Conservation (phyloP, 2,113 vertebrate species). For the Haliaeetus leucogaster region DNA sequence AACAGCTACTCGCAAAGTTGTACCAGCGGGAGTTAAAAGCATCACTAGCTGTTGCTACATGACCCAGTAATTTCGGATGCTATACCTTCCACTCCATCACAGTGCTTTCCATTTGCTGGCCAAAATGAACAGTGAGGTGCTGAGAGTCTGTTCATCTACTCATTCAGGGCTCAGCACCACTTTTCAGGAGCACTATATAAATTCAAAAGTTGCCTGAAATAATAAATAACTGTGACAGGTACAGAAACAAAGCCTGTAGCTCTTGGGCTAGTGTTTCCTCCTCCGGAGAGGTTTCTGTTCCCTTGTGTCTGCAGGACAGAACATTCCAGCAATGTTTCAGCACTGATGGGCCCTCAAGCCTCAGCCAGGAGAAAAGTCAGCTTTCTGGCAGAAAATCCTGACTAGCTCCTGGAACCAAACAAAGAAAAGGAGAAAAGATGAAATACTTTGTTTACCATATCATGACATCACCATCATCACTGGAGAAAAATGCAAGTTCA, state of each 20-base stretch:
- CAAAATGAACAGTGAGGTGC: conserved; percentile 4
- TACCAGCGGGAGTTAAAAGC: not conserved
- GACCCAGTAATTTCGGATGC: not conserved
- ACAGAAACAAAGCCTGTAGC: conserved; percentile 46
- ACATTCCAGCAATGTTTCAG: conserved; percentile 56
- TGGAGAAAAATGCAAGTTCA: conserved; percentile 63
- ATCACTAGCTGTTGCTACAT: not conserved
- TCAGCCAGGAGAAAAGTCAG: conserved; percentile 57
- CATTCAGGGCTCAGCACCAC: not conserved
- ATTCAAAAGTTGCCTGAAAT: conserved; percentile 46
- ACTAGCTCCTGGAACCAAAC: conserved; percentile 23
- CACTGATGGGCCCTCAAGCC: conserved; percentile 27
- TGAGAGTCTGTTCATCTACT: conserved; percentile 1
- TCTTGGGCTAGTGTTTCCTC: conserved; percentile 19
- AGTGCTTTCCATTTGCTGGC: not conserved
- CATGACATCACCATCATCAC: conserved; percentile 61
- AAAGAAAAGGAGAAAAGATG: conserved; percentile 34
- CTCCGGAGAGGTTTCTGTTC: conserved; percentile 19
- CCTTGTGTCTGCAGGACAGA: conserved; percentile 35
- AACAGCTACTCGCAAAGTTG: not conserved
- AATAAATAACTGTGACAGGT: conserved; percentile 60
- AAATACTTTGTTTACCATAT: conserved; percentile 61
- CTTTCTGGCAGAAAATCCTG: conserved; percentile 53
- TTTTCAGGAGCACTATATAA: conserved; percentile 46
- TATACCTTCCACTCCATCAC: not conserved